Evolutionary conservation across 2,888 invertebrate genomes (phyloP).

Genomic region (Osedax fenrisi): DNA sequence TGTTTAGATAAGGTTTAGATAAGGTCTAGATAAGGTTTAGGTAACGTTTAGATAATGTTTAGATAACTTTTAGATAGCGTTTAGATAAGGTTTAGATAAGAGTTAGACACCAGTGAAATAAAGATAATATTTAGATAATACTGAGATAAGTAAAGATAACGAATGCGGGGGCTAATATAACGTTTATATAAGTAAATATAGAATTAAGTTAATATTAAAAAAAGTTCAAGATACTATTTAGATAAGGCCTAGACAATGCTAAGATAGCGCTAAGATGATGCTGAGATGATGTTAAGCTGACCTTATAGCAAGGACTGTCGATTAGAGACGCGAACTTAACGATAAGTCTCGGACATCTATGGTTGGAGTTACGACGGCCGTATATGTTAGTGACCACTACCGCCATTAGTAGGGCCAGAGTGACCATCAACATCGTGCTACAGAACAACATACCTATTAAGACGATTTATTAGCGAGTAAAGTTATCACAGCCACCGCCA

Average conservation of each 20-base stretch:
- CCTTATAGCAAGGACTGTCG: slow-evolving; percentile 23
- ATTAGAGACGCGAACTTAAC: slow-evolving; percentile 32
- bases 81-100: not conserved
- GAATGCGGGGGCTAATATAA: not conserved
- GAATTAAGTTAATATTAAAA: not conserved
- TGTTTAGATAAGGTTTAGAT: not conserved
- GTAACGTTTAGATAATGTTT: not conserved
- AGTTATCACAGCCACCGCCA: not conserved
- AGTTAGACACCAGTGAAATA: no score
- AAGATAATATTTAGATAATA: not conserved
- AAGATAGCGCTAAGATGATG: not conserved
- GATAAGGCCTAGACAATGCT: not conserved
- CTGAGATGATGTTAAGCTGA: not conserved
- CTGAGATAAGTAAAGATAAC: not conserved
- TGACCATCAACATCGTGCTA: slow-evolving; percentile 35
- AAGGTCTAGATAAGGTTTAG: not conserved
- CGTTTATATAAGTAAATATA: not conserved
- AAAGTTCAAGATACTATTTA: not conserved
- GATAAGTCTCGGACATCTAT: slow-evolving; percentile 34
- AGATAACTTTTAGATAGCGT: not conserved
- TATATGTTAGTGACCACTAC: slow-evolving; percentile 36
- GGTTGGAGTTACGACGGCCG: slow-evolving; percentile 34
- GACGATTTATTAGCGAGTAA: no score
- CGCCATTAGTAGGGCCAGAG: slow-evolving; percentile 35
- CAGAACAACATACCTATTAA: slow-evolving; percentile 34